Evolutionary conservation across 2,113 vertebrate species (phyloP).

Genomic region (Lagopus leucura): DNA sequence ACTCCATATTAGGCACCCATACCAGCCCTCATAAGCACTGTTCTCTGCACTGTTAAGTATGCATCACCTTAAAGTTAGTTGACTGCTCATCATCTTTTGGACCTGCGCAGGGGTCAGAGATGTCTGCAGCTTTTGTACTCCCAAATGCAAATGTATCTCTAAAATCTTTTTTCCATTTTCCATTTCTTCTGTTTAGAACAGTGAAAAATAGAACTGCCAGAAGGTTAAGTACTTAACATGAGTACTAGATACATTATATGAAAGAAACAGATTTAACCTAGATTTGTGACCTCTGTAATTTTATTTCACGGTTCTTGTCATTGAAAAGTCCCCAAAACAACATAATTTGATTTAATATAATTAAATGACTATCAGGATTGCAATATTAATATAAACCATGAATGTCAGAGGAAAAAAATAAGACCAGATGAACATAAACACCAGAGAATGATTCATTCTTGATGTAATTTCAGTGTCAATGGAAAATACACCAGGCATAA

Average conservation of each 20-base stretch:
- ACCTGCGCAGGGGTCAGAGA: neutral
- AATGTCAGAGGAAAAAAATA: neutral
- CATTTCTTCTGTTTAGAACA: neutral
- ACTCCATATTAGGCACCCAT: neutral
- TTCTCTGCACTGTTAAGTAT: neutral
- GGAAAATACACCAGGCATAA: conserved; percentile 53
- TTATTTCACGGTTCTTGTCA: conserved; percentile 14
- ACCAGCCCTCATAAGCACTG: neutral
- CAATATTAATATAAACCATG: neutral
- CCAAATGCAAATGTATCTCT: neutral
- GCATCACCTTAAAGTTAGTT: neutral
- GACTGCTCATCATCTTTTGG: neutral
- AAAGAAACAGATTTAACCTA: neutral
- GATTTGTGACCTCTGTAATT: neutral
- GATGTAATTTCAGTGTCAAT: conserved; percentile 45
- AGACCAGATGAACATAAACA: conserved; percentile 42
- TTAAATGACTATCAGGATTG: neutral
- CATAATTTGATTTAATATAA: conserved; percentile 19
- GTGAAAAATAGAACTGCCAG: neutral
- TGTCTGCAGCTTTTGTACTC: neutral
- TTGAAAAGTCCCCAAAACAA: conserved; percentile 23
- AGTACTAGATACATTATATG: neutral
- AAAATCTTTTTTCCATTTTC: neutral
- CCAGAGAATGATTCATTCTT: conserved; percentile 45
- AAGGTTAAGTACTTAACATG: neutral